Conservation (phyloP, 2,888 invertebrate genomes). For the Dasysyrphus albostriatus region DNA sequence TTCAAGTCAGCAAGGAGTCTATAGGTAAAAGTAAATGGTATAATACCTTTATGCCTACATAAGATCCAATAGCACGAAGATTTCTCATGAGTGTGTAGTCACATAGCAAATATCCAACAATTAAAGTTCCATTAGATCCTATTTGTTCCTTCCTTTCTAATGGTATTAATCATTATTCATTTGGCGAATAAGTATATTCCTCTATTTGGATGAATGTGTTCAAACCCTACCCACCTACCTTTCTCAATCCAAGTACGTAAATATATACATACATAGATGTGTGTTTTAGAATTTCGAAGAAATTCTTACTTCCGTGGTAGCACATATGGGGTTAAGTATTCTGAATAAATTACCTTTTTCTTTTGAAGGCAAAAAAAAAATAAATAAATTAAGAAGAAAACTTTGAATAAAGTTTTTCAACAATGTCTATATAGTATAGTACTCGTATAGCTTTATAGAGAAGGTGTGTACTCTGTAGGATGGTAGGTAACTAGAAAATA, state of each 20-base stretch:
- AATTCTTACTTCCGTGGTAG: slow-evolving; percentile 24
- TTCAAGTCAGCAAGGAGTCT: slow-evolving; percentile 33
- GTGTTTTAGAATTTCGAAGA: slow-evolving; percentile 19
- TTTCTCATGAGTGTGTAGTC: slow-evolving; percentile 27
- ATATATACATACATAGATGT: background rate
- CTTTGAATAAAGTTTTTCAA: slow-evolving; percentile 25
- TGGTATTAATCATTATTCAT: slow-evolving; percentile 67
- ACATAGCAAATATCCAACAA: slow-evolving; percentile 71
- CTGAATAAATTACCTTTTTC: slow-evolving; percentile 47
- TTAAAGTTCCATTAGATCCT: slow-evolving; percentile 77
- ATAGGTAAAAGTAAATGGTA: background rate
- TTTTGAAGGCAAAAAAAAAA: slow-evolving; percentile 6
- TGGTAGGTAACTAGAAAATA: slow-evolving; percentile 4
- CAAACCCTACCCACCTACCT: background rate
- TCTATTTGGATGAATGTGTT: background rate
- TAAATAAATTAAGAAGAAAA: slow-evolving; percentile 26
- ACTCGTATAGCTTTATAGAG: too few relatives aligned
- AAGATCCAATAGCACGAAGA: slow-evolving; percentile 15
- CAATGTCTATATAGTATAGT: background rate
- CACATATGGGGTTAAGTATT: slow-evolving; percentile 58
- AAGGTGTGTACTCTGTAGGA: background rate
- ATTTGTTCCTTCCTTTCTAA: slow-evolving; percentile 67
- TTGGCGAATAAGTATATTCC: slow-evolving; percentile 47
- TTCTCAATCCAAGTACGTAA: background rate
- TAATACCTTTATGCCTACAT: background rate